These are phyloP conservation scores for Mythimna lalbum DNA, from an alignment of 2,888 invertebrate genomes.

Conservation along the genomic window DNA sequence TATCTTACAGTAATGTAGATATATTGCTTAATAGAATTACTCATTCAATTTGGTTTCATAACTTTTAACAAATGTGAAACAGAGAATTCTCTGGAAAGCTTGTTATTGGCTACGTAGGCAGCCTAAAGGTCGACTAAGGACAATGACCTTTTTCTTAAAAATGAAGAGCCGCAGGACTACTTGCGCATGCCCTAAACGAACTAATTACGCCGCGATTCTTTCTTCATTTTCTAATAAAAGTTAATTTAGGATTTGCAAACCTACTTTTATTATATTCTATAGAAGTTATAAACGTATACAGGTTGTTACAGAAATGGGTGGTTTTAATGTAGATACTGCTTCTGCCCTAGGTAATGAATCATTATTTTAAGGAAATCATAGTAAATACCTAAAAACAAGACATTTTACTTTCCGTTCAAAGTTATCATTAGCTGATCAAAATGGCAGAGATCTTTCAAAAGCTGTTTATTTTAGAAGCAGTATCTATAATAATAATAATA, in stretches of 20 bases:
- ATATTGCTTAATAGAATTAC: neutral
- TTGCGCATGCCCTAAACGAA: constrained; percentile 29
- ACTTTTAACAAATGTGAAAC: constrained; percentile 8
- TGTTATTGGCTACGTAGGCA: constrained; percentile 26
- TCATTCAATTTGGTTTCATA: neutral
- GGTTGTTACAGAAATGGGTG: too few species aligned
- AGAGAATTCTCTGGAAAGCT: constrained; percentile 2
- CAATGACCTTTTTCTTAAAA: constrained; percentile 36
- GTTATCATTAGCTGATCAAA: too few species aligned
- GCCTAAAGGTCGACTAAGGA: constrained; percentile 16
- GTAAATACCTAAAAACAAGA: too few species aligned
- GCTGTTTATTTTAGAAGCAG: too few species aligned
- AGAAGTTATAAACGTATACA: constrained; percentile 13
- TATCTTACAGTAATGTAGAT: neutral
- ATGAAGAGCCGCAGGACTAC: constrained; percentile 22
- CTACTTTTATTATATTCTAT: constrained; percentile 2
- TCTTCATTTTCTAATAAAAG: constrained; percentile 23
- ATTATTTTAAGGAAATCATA: too few species aligned
- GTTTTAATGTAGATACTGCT: too few species aligned
- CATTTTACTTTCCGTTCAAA: too few species aligned
- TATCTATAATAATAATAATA: too few species aligned
- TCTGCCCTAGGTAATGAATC: too few species aligned
- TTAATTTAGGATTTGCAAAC: constrained; percentile 17
- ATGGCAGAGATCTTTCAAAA: too few species aligned
- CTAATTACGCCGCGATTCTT: constrained; percentile 36